Evolutionary conservation across 2,888 invertebrate genomes (phyloP), one percentile per base, ranked within the genome.

Genomic region (Thyatira batis): DNA sequence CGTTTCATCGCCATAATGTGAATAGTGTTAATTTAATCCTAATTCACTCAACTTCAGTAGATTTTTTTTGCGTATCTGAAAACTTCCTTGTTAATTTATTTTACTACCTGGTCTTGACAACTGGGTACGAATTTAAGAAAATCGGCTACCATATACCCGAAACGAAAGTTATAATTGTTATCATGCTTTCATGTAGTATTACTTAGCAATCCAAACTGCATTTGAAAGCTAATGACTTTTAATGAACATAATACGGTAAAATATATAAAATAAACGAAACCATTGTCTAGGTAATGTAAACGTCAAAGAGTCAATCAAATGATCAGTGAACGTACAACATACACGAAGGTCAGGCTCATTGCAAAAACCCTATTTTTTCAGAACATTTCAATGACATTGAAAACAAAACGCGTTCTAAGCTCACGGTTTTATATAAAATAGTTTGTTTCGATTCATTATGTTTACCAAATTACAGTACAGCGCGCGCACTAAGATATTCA

Each of bases 271-370:
- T 17, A 43, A 10, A 30, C 50, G 5, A 54, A 44, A 33, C 49
- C 30, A 21, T 49, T 39, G 20, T 39, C 49, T 33, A 39, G 43
- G 44, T 43, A 49, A 30, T 20, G 20, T 45, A 56, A 55, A 60
- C 57, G 51, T 63, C 58, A 59, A 67, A 65, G 48, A 69, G 68
- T 67, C 58, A 65, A 69, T 67, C 65, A 75, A 78, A 75, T 60
- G 67, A 69, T 71, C 67, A 79, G 84, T 82, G 83, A 86, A 83
- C 76, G 82, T 77, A 61, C 58, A 86, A 83, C 76, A 81, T 77
- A 61, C 58, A 63, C 69, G 78, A 83, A 84, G 82, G 85, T 70
- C 79, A 69, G 54, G 56, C 69, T 66, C 60, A 66, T 69, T 72
- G 69, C 70, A 80, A 82, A 79, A 80, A 80, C 69, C 67, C 66